Evolutionary conservation across 2,113 vertebrate species (phyloP), one percentile per base, ranked within the genome.

Genomic region (Tachycineta bicolor): DNA sequence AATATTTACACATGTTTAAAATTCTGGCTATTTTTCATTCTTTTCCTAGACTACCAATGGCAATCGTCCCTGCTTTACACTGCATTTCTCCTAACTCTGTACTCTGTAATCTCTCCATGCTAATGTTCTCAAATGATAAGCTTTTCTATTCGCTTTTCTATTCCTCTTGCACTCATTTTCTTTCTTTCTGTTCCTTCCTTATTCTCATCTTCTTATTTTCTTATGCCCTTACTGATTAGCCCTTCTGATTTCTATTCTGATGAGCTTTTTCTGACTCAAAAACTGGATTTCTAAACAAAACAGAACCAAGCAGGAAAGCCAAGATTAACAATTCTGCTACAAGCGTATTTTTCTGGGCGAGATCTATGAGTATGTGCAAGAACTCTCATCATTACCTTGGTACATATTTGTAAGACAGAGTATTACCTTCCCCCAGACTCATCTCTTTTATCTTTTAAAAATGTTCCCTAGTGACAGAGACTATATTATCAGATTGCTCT

Each of bases 381-480:
- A 80, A 63, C 50, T 83, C 46, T 75, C 60, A 64, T 69, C n/a
- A 34, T 81, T 89, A 46, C 16, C 33, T 81, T 58, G 33, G 46
- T 59, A 49, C 16, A 13, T 22, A 28, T 73, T 86, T 80, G 37
- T 77, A 76, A 80, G 68, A 76, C 33, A 62, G n/a, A 62, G 23
- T 58, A 67, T 59, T 73, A 49, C 43, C 64, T 93, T 88, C 19
- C 19, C 26, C 12, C 20, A 59, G 86, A 55, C 12, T 91, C 34
- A 44, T 31, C 60, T 89, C 41, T 59, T 90, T 83, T 73, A 50
- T 64, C 86, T 94, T 92, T 89, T 84, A 67, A 47, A 94, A 93
- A 71, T 78, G 52, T 84, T 50, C 65, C 74, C 74, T 60, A 33
- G 73, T 70, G 83, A 80, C 59, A 86, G 50, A 80, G 29, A 52